Percentiles rank a stretch among this genome's conserved stretches.
These are phyloP conservation scores for Phyllotreta cruciferae DNA, from an alignment of 2,888 invertebrate genomes.

Conservation along the genomic window DNA sequence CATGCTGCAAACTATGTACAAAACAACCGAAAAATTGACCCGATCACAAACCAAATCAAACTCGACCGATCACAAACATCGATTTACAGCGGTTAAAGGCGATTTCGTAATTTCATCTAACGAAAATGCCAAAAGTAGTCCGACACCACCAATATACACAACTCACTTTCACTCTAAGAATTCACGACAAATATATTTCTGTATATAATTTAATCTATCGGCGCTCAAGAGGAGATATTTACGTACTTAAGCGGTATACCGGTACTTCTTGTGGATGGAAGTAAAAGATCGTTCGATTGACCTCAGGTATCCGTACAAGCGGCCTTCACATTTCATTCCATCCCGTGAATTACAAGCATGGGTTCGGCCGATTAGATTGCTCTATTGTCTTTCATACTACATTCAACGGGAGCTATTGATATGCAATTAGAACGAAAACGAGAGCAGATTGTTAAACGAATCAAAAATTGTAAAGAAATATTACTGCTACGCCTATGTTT, in stretches of 20 bases:
- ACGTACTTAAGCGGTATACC: slow-evolving; percentile 9
- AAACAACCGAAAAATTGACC: neutral
- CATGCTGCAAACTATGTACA: neutral
- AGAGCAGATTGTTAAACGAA: neutral
- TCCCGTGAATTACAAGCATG: slow-evolving; percentile 19
- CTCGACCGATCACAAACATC: slow-evolving; percentile 5
- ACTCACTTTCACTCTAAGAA: slow-evolving; percentile 34
- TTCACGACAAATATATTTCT: slow-evolving; percentile 28
- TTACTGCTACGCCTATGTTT: no score
- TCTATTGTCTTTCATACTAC: slow-evolving; percentile 1
- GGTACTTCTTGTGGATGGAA: slow-evolving; percentile 18
- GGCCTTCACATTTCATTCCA: slow-evolving; percentile 24
- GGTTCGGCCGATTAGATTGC: slow-evolving; percentile 20
- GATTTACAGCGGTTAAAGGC: slow-evolving; percentile 14
- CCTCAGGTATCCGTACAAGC: slow-evolving; percentile 8
- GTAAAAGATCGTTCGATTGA: slow-evolving; percentile 5
- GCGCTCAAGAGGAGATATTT: slow-evolving; percentile 10
- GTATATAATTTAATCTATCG: slow-evolving; percentile 14
- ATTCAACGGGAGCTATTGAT: neutral
- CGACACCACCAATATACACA: slow-evolving; percentile 24
- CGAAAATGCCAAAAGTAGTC: slow-evolving; percentile 24
- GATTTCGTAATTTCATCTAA: slow-evolving; percentile 29
- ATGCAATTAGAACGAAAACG: slow-evolving; percentile 1
- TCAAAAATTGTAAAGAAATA: neutral
- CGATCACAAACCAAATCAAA: slow-evolving; percentile 5